Percentiles rank a stretch among this genome's conserved stretches.
These are phyloP conservation scores for Eucidaris tribuloides DNA, from an alignment of 35 echinoderm and acorn worm species.

Conservation along the genomic window DNA sequence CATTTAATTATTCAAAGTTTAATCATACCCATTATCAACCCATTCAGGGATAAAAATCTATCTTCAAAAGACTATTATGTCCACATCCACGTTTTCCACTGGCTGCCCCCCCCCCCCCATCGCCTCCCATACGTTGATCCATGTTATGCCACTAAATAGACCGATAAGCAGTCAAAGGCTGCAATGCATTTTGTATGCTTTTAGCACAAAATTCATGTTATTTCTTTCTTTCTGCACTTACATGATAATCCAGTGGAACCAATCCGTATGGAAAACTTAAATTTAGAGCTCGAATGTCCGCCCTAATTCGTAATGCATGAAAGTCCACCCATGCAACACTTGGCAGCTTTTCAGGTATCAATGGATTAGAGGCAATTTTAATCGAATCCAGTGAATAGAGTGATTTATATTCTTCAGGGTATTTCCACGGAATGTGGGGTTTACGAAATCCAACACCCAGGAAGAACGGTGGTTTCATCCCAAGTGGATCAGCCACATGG, in stretches of 20 bases:
- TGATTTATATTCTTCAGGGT: slow-evolving; percentile 43
- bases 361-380: slow-evolving; percentile 41
- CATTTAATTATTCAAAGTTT: too few species aligned
- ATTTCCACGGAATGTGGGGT: slow-evolving; percentile 59
- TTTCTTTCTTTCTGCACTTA: too few species aligned
- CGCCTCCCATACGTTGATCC: too few species aligned
- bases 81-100: too few species aligned
- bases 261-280: slow-evolving; percentile 84
- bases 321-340: slow-evolving; percentile 76
- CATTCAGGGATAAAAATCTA: too few species aligned
- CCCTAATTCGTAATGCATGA: slow-evolving; percentile 35
- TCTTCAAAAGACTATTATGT: too few species aligned
- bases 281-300: slow-evolving; percentile 66
- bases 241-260: slow-evolving; percentile 69
- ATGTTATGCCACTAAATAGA: too few species aligned
- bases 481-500: too few species aligned
- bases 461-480: slow-evolving; percentile 52
- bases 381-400: slow-evolving; percentile 56
- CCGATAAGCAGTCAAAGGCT: too few species aligned
- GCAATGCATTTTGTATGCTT: too few species aligned
- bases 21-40: too few species aligned
- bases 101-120: not conserved
- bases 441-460: slow-evolving; percentile 78
- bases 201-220: too few species aligned
- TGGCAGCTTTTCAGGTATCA: slow-evolving; percentile 45